Percentiles rank a stretch among this genome's conserved stretches.
Evolutionary conservation across 1,140 invertebrate genomes (phyloP).

Genomic region (Aporrectodea caliginosa): DNA sequence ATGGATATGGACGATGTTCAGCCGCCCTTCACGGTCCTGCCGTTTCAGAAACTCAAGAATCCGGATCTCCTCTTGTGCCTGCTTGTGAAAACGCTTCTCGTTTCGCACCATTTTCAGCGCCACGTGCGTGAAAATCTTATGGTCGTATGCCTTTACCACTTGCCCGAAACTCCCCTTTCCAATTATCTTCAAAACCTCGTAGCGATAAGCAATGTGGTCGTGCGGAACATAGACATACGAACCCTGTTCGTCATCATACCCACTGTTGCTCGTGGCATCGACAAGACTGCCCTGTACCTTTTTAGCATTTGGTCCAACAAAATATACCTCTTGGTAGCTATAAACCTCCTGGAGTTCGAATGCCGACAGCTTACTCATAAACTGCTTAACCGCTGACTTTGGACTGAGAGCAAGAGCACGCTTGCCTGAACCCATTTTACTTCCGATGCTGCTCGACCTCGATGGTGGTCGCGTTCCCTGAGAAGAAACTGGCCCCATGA

Average conservation of each 20-base stretch:
- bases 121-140: constrained; percentile 88
- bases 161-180: constrained; percentile 99
- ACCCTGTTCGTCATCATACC: constrained; percentile 92
- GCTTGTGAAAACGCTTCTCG: constrained; percentile 70
- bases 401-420: constrained; percentile 35
- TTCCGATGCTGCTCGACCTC: no score
- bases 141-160: constrained; percentile 97
- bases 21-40: constrained; percentile 52
- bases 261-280: constrained; percentile 78
- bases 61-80: constrained; percentile 55
- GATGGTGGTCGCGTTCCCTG: no score
- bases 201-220: constrained; percentile 95
- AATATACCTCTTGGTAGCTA: constrained; percentile 82
- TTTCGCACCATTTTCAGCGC: constrained; percentile 98
- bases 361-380: constrained; percentile 85
- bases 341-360: constrained; percentile 94
- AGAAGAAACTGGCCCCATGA: no score
- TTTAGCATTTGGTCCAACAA: constrained; percentile 92
- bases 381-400: constrained; percentile 73
- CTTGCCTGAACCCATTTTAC: no score
- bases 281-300: constrained; percentile 79
- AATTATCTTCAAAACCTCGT: constrained; percentile 91
- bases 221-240: constrained; percentile 96
- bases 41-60: constrained; percentile 51
- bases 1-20: constrained; percentile 87